A percentile compares a stretch with the other conserved stretches of the same genome.
phyloP scores from a whole-genome alignment of 2,797 vertebrate genomes.

The Ceyx erithaca region DNA sequence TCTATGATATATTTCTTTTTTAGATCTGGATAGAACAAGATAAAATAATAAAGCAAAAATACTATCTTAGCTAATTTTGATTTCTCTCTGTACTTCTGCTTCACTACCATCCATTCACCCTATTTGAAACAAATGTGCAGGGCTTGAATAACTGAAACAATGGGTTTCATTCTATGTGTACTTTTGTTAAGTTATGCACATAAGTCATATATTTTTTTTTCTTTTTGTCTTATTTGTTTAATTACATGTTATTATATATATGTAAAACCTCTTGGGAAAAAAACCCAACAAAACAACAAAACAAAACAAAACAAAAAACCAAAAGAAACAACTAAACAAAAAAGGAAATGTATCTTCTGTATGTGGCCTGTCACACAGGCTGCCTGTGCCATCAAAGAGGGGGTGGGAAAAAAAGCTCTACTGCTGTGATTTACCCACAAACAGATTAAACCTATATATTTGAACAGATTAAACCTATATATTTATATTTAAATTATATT shows the following conservation, averaged over 20 bases:
- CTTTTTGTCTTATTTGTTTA: neutral
- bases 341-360: neutral
- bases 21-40: neutral
- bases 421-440: neutral
- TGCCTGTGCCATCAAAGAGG: neutral
- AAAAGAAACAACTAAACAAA: neutral
- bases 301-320: too few species aligned
- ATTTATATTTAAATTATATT: neutral
- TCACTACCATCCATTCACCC: neutral
- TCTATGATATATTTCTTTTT: neutral
- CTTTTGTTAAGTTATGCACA: neutral
- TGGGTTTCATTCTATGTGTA: neutral
- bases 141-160: neutral
- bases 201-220: neutral
- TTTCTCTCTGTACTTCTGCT: neutral
- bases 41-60: neutral
- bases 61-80: neutral
- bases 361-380: neutral
- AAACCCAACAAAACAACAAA: too few species aligned
- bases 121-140: neutral
- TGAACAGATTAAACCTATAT: neutral
- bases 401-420: neutral
- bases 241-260: neutral
- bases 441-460: neutral
- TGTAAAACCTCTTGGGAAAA: neutral